Evolutionary conservation across 2,797 vertebrate genomes (phyloP).

Genomic region (Anabacerthia variegaticeps): DNA sequence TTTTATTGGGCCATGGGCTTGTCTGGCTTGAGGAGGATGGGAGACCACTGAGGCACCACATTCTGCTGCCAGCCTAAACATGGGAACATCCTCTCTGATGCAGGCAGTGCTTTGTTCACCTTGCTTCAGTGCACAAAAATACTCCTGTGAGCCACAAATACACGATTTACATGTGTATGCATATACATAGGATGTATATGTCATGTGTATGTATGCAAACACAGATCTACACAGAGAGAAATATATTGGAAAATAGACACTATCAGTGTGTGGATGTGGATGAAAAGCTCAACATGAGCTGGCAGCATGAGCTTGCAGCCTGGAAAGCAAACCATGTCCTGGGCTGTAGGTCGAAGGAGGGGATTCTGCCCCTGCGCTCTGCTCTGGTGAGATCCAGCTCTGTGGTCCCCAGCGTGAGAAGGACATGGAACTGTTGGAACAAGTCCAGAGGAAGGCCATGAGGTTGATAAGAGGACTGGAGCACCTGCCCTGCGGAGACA

Average conservation of each 20-base stretch:
- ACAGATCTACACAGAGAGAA: background rate
- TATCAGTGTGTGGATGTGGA: background rate
- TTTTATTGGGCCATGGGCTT: fast-evolving
- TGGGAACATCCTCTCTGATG: fast-evolving
- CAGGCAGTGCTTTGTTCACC: background rate
- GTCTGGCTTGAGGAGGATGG: background rate
- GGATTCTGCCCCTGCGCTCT: background rate
- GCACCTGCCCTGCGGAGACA: fast-evolving
- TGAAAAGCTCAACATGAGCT: background rate
- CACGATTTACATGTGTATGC: background rate
- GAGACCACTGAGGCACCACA: background rate
- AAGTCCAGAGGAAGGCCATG: background rate
- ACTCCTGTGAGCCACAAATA: background rate
- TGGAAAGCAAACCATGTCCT: background rate
- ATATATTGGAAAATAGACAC: background rate
- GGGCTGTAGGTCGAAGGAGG: background rate
- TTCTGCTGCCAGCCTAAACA: background rate
- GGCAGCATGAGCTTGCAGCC: background rate
- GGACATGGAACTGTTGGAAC: background rate
- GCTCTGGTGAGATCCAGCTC: background rate
- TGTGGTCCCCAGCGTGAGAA: background rate
- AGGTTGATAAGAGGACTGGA: background rate
- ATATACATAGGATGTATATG: fast-evolving
- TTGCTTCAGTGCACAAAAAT: background rate
- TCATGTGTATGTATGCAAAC: fast-evolving